Conservation (phyloP, 2,888 invertebrate species). For the Branchellion lobata region DNA sequence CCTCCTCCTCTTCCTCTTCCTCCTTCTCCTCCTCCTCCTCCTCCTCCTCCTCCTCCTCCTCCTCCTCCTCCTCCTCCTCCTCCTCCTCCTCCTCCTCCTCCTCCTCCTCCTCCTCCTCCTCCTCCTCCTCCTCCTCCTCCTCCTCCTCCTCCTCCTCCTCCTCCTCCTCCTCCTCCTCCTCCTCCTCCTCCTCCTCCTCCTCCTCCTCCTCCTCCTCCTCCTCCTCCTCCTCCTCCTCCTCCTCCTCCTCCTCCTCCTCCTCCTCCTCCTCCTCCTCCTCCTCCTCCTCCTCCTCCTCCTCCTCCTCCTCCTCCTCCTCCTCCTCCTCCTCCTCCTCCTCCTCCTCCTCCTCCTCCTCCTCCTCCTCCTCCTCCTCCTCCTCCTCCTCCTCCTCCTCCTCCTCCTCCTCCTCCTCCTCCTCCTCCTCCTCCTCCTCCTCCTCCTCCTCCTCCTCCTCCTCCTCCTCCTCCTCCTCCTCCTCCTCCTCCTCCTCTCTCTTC, state of each 20-base stretch:
- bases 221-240: not conserved
- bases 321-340: not conserved
- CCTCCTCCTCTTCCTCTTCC: not conserved
- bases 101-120: not conserved
- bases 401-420: not conserved
- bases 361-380: not conserved
- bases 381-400: not conserved
- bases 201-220: not conserved
- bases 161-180: not conserved
- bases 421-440: not conserved
- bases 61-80: slow-evolving; percentile 8
- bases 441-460: not conserved
- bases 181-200: not conserved
- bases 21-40: not conserved
- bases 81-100: slow-evolving; percentile 20
- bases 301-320: not conserved
- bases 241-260: not conserved
- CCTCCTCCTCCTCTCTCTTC: slow-evolving; percentile 11
- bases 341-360: not conserved
- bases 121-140: not conserved
- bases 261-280: not conserved
- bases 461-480: slow-evolving; percentile 20
- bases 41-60: slow-evolving; percentile 1
- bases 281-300: not conserved
- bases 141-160: not conserved